A percentile compares a stretch with the other conserved stretches of the same genome.
phyloP scores from a whole-genome alignment of 2,797 vertebrate species.

The Sphaeramia orbicularis region DNA sequence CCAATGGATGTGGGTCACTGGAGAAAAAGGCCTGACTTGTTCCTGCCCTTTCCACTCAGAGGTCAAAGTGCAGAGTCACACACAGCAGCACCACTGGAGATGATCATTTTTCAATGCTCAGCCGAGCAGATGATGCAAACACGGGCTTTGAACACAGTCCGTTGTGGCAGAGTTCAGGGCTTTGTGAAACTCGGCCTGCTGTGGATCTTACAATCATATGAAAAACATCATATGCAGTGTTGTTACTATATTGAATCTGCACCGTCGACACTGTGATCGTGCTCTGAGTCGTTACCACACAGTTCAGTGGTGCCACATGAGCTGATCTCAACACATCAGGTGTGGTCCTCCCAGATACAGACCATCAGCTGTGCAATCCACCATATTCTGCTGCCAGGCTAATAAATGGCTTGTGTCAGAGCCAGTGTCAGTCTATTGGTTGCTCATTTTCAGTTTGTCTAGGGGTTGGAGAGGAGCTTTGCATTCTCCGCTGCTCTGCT shows the following conservation, averaged over 20 bases:
- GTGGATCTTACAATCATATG: conserved; percentile 27
- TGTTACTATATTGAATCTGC: neutral
- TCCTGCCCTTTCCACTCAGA: conserved; percentile 27
- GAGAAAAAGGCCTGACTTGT: conserved; percentile 28
- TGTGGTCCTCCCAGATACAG: conserved; percentile 89
- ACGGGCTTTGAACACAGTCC: conserved; percentile 22
- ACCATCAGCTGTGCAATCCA: conserved; percentile 85
- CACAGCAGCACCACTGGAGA: conserved; percentile 51
- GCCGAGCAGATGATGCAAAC: conserved; percentile 75
- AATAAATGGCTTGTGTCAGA: conserved; percentile 95
- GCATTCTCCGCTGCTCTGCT: conserved; percentile 82
- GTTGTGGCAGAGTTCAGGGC: conserved; percentile 26
- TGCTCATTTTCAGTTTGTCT: conserved; percentile 94
- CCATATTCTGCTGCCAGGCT: conserved; percentile 86
- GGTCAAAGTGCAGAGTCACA: conserved; percentile 63
- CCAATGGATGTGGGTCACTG: conserved; percentile 30
- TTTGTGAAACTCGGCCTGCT: conserved; percentile 10
- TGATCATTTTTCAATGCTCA: conserved; percentile 68
- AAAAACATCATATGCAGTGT: conserved; percentile 20
- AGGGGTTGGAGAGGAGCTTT: conserved; percentile 86
- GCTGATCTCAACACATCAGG: conserved; percentile 73
- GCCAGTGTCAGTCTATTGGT: conserved; percentile 92
- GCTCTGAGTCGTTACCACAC: conserved; percentile 33
- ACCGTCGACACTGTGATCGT: conserved; percentile 4
- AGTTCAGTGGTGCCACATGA: conserved; percentile 12